Conservation (phyloP, 1,140 invertebrate species). For the Aphidius ervi region DNA sequence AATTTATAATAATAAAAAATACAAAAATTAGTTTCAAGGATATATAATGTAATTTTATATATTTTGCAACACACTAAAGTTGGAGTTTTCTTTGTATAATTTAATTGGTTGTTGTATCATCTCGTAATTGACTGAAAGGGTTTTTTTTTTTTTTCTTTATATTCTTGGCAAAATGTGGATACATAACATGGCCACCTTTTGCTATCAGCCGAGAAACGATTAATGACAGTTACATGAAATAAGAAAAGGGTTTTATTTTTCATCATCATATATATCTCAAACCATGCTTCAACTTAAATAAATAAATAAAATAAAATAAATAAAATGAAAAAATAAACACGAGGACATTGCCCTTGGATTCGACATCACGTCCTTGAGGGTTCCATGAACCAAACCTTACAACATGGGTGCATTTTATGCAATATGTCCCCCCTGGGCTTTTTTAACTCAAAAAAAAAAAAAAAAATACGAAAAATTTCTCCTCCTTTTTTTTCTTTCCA, state of each 20-base stretch:
- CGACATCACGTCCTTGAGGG: conserved; percentile 46
- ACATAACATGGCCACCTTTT: too few relatives aligned
- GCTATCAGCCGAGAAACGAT: conserved; percentile 24
- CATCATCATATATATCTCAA: too few relatives aligned
- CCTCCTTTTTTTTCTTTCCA: conserved; percentile 14
- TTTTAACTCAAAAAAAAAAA: conserved; percentile 4
- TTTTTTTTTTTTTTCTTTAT: too few relatives aligned
- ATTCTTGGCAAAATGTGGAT: too few relatives aligned
- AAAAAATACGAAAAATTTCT: background rate
- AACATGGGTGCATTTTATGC: conserved; percentile 48
- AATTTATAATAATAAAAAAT: too few relatives aligned
- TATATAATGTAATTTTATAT: too few relatives aligned
- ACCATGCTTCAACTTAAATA: conserved; percentile 19
- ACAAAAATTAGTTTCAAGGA: too few relatives aligned
- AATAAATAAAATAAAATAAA: conserved; percentile 29
- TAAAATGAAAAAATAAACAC: conserved; percentile 22
- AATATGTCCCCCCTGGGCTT: conserved; percentile 33
- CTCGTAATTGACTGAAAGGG: too few relatives aligned
- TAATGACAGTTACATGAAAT: conserved; percentile 47
- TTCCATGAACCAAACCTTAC: conserved; percentile 27
- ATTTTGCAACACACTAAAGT: too few relatives aligned
- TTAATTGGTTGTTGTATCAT: too few relatives aligned
- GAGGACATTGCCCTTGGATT: conserved; percentile 48
- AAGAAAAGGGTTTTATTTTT: conserved; percentile 11
- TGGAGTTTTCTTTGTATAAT: too few relatives aligned